Base-by-base conservation (phyloP, 2,888 invertebrate genomes). In the Boloria euphrosyne region DNA sequence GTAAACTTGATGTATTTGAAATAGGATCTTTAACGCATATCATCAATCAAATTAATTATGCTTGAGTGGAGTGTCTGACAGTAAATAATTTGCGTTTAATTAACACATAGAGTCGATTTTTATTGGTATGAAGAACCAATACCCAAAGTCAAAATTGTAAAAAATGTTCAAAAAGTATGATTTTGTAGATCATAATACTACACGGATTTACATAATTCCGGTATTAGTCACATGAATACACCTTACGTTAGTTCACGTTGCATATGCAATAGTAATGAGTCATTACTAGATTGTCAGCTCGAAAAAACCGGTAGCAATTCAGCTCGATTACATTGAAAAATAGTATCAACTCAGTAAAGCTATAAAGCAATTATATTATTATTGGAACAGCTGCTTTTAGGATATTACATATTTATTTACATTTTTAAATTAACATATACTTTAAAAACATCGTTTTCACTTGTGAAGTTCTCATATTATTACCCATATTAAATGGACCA, bases 181-280 rank as follows among this genome's bases (percentile, higher is more conserved):
- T 1, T 7, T 38, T 38, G 31, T 38, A 2, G 31, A 38, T 3
- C 7, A 38, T 38, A 31, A 38, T 38, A 38, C 31, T 2, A 2
- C 7, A 7, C 10, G 2, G 7, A 14, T 47, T 59, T 49, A 4
- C 17, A 59, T 13, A 50, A 59, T 31, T 59, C 49, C 58, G 27
- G 16, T 47, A 51, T 63, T 68, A 68, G 46, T 66, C 66, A 66
- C 51, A 53, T 55, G 57, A 54, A 49, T 50, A 61, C 52, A 49
- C 59, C 57, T 65, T 54, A 62, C 59, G 14, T 60, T 51, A 66
- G 50, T 51, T 60, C 50, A 68, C 51, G 43, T 66, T 58, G 57
- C 54, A 51, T 68, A 61, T 66, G 66, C 59, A 68, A 66, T 59
- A 62, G 68, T 58, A 66, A 68, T 68, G 68, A 68, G 50, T 68